Evolutionary conservation across 2,888 invertebrate genomes (phyloP).

Genomic region (Diarsia mendica): DNA sequence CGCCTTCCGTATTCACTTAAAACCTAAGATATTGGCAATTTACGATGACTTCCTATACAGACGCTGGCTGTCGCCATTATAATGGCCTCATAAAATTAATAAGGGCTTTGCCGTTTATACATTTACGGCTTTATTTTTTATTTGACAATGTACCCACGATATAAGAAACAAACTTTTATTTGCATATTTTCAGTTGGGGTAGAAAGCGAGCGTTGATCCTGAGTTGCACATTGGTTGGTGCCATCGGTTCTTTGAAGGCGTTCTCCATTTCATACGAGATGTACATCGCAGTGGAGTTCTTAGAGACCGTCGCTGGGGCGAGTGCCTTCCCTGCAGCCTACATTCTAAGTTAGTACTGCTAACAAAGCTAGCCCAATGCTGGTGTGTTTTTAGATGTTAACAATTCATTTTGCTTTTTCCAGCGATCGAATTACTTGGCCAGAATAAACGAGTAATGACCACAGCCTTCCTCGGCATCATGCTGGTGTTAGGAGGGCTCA

Average conservation of each 20-base stretch:
- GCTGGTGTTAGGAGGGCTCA: constrained; percentile 93
- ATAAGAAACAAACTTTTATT: background rate
- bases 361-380: background rate
- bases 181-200: constrained; percentile 80
- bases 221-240: constrained; percentile 83
- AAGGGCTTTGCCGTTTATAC: background rate
- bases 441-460: constrained; percentile 84
- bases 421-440: constrained; percentile 86
- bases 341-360: constrained; percentile 81
- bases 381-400: background rate
- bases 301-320: constrained; percentile 90
- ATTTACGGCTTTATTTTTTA: too few species aligned
- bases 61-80: background rate
- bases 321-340: constrained; percentile 91
- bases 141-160: too few species aligned
- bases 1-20: background rate
- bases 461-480: constrained; percentile 85
- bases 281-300: constrained; percentile 90
- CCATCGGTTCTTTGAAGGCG: constrained; percentile 89
- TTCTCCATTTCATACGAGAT: constrained; percentile 90
- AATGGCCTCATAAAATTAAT: constrained; percentile 1
- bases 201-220: constrained; percentile 83
- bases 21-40: background rate
- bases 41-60: background rate
- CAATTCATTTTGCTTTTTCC: constrained; percentile 62